These are phyloP conservation scores for Naja naja DNA, from an alignment of 2,113 vertebrate genomes.

Conservation along the genomic window DNA sequence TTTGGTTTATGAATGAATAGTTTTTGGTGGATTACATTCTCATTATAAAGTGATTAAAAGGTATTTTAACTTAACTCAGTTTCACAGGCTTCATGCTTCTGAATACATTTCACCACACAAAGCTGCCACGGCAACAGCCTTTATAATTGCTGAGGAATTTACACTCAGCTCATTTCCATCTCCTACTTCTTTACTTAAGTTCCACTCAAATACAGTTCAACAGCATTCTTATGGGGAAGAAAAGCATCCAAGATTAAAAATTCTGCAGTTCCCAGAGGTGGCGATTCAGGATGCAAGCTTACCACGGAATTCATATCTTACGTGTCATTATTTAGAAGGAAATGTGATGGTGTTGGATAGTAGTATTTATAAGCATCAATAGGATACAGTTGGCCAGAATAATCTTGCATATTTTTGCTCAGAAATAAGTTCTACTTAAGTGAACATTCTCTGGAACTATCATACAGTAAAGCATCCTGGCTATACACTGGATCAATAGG, in stretches of 20 bases:
- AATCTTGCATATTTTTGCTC: background rate
- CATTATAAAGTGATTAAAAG: conserved; percentile 56
- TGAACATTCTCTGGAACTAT: background rate
- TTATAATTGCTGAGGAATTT: conserved; percentile 42
- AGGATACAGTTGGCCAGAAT: no score
- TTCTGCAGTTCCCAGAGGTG: background rate
- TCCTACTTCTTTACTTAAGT: background rate
- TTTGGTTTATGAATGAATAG: conserved; percentile 44
- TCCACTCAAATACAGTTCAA: background rate
- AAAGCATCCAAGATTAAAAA: background rate
- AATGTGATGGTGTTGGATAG: background rate
- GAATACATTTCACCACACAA: conserved; percentile 58
- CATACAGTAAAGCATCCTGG: background rate
- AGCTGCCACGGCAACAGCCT: conserved; percentile 40
- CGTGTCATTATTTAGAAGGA: background rate
- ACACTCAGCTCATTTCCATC: background rate
- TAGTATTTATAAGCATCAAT: background rate
- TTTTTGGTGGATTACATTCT: conserved; percentile 63
- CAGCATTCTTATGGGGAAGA: background rate
- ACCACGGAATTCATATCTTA: background rate
- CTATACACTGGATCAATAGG: background rate
- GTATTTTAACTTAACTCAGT: conserved; percentile 53
- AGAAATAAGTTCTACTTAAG: background rate
- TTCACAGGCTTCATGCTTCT: conserved; percentile 49
- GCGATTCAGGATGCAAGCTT: background rate